These are phyloP conservation scores for Oreohelix idahoensis DNA, from an alignment of 1,140 invertebrate species.

Conservation along the genomic window DNA sequence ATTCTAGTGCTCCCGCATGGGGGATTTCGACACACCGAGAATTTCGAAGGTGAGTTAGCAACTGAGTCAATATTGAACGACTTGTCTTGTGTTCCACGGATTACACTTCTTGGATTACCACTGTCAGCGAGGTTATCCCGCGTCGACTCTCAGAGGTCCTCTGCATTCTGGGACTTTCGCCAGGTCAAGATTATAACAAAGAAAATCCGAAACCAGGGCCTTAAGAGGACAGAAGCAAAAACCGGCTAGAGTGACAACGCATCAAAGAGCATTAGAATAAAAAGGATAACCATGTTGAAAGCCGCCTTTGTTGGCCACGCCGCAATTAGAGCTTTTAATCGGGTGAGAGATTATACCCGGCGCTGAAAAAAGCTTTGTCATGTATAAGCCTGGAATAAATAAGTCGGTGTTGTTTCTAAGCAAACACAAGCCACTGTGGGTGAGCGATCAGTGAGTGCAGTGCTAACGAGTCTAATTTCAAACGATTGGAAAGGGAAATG, in stretches of 20 bases:
- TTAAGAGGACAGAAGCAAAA: not conserved
- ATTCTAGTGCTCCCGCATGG: no score
- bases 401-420: not conserved
- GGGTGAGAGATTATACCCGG: not conserved
- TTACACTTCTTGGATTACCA: not conserved
- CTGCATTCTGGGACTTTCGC: not conserved
- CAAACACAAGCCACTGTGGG: not conserved
- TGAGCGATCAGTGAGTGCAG: not conserved
- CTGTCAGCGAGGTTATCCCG: not conserved
- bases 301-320: not conserved
- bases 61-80: not conserved
- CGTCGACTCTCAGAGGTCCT: not conserved
- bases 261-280: slow-evolving; percentile 4
- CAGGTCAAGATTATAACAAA: not conserved
- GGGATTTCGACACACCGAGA: no score
- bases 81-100: not conserved
- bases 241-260: not conserved
- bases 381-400: not conserved
- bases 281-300: not conserved
- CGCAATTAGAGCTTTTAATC: slow-evolving; percentile 3
- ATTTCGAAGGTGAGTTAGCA: not conserved
- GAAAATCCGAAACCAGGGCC: not conserved
- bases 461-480: no score
- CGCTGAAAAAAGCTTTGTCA: not conserved
- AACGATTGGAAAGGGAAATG: no score